A percentile compares a stretch with the other conserved stretches of the same genome.
Conservation (phyloP, 2,113 vertebrate species). For the Macaca fascicularis region T2T-MFA8v1.1 NC_088376.1:186216001-186216500, state of each 20-base stretch:
- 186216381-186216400: neutral
- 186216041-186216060: neutral
- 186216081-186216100: neutral
- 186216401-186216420: neutral
- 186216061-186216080: neutral
- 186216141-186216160: neutral
- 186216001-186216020: conserved; percentile 24
- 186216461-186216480: neutral
- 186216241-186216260: neutral
- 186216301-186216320: neutral
- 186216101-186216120: neutral
- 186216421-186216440: neutral
- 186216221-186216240: neutral
- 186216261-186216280: neutral
- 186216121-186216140: neutral
- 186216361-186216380: neutral
- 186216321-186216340: neutral
- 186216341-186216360: neutral
- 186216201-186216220: neutral
- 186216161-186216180: neutral
- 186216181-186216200: neutral
- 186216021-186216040: neutral
- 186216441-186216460: neutral
- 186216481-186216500: neutral
- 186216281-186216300: neutral